A percentile compares a stretch with the other conserved stretches of the same genome.
phyloP scores from a whole-genome alignment of 1,140 invertebrate genomes.

The Euwallacea fornicatus region DNA sequence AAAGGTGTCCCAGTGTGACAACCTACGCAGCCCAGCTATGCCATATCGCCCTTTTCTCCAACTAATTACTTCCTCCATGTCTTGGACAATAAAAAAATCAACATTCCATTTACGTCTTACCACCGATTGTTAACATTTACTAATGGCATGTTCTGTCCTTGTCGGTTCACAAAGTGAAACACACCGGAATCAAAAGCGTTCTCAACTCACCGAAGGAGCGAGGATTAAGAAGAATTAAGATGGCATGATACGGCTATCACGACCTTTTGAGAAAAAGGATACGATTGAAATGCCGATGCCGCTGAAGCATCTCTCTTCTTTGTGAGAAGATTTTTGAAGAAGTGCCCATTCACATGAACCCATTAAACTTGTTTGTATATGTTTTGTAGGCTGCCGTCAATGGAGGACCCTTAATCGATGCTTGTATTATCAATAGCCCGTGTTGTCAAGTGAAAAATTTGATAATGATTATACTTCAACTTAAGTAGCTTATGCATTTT shows the following conservation, averaged over 20 bases:
- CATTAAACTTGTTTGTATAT: conserved; percentile 34
- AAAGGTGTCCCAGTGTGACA: too few relatives aligned
- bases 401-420: conserved; percentile 23
- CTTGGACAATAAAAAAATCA: too few relatives aligned
- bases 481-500: too few relatives aligned
- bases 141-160: too few relatives aligned
- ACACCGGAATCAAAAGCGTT: conserved; percentile 27
- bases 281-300: conserved; percentile 24
- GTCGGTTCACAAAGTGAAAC: neutral
- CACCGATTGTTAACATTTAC: too few relatives aligned
- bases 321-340: conserved; percentile 32
- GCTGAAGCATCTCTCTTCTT: conserved; percentile 10
- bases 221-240: conserved; percentile 32
- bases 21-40: too few relatives aligned
- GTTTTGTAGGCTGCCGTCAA: conserved; percentile 24
- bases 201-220: conserved; percentile 32
- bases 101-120: too few relatives aligned
- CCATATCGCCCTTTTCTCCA: too few relatives aligned
- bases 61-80: too few relatives aligned
- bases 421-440: conserved; percentile 21
- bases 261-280: conserved; percentile 29
- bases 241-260: conserved; percentile 30
- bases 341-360: conserved; percentile 27
- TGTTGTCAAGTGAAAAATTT: conserved; percentile 32
- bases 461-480: conserved; percentile 16